A percentile compares a stretch with the other conserved stretches of the same genome.
phyloP scores from a whole-genome alignment of 2,113 vertebrate genomes.

The Charina bottae region DNA sequence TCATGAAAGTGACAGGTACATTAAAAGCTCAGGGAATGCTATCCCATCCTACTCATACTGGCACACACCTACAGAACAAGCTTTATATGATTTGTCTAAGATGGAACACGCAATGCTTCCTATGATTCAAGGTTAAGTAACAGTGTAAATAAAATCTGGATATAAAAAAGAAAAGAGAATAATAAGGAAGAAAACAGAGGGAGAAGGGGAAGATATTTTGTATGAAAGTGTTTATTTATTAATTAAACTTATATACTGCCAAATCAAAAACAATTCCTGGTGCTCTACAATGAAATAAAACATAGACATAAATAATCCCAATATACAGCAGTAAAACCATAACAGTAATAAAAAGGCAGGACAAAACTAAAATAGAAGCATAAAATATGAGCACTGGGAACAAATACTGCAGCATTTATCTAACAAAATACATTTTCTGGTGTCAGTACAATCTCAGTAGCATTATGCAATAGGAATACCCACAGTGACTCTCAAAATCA shows the following conservation, averaged over 20 bases:
- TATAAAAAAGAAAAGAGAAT: slow-evolving; percentile 18
- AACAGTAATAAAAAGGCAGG: background rate
- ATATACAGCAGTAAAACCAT: background rate
- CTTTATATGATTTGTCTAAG: background rate
- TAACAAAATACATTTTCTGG: slow-evolving; percentile 61
- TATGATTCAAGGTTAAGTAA: slow-evolving; percentile 41
- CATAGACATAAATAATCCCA: background rate
- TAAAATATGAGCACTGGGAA: slow-evolving; percentile 7
- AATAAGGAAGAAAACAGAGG: slow-evolving; percentile 2
- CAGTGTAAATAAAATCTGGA: slow-evolving; percentile 7
- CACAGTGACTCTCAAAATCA: slow-evolving; percentile 60
- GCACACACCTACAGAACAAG: slow-evolving; percentile 6
- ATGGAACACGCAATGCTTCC: background rate
- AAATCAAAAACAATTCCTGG: background rate
- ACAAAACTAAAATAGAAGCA: background rate
- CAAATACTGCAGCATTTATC: slow-evolving; percentile 44
- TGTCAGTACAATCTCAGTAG: slow-evolving; percentile 62
- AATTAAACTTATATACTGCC: background rate
- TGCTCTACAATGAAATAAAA: background rate
- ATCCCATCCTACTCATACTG: slow-evolving; percentile 24
- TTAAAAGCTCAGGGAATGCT: slow-evolving; percentile 48
- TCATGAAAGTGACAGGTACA: slow-evolving; percentile 30
- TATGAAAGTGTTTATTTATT: slow-evolving; percentile 16
- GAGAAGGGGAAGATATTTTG: slow-evolving; percentile 45
- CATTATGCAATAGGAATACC: slow-evolving; percentile 64